phyloP scores from a whole-genome alignment of 2,797 vertebrate species.

The Pelobates cultripes region DNA sequence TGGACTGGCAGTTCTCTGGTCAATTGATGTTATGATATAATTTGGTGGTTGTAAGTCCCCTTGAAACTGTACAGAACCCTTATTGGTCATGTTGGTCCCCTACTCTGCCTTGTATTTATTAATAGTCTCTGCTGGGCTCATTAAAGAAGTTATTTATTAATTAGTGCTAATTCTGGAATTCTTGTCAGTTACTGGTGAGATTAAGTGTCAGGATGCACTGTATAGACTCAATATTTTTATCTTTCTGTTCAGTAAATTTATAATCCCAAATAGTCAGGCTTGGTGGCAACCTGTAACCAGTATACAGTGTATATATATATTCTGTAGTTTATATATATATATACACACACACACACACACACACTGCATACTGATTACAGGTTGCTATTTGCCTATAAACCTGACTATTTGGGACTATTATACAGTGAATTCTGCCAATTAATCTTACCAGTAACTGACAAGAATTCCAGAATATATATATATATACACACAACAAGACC shows the following conservation, averaged over 20 bases:
- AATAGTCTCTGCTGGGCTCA: neutral
- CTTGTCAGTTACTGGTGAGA: neutral
- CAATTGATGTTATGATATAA: slow-evolving; percentile 11
- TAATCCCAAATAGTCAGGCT: too few species aligned
- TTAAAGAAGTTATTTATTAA: neutral
- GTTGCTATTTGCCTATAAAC: too few species aligned
- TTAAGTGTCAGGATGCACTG: neutral
- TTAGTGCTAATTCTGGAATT: neutral
- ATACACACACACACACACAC: too few species aligned
- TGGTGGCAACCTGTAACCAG: too few species aligned
- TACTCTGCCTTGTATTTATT: neutral
- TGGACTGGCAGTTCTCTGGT: neutral
- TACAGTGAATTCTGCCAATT: neutral
- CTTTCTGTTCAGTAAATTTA: too few species aligned
- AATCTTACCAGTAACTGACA: neutral
- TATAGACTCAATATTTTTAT: neutral
- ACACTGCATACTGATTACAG: too few species aligned
- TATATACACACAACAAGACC: too few species aligned
- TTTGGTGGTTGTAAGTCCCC: neutral
- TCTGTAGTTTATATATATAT: too few species aligned
- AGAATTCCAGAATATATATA: neutral
- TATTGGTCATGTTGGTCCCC: too few species aligned
- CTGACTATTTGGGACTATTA: neutral
- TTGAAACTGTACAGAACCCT: neutral
- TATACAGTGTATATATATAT: too few species aligned